Conservation (phyloP, 2,888 invertebrate genomes). For the Amblyjoppa fuscipennis region DNA sequence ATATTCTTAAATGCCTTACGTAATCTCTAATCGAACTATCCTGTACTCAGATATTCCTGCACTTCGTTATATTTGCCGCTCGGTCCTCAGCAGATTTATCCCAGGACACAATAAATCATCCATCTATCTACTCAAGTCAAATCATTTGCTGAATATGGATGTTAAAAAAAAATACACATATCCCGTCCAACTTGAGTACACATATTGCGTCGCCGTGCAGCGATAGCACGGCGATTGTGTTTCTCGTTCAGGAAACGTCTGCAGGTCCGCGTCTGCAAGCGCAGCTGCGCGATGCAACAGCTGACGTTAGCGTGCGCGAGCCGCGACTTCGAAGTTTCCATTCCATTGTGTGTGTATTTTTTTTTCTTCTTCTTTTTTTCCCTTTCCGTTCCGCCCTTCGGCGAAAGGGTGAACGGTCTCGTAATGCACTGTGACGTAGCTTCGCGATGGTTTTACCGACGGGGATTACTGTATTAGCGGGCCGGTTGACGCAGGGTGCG, state of each 20-base stretch:
- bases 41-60: no score
- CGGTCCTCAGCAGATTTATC: no score
- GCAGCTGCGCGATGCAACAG: conserved; percentile 80
- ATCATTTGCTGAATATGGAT: no score
- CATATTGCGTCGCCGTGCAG: neutral
- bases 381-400: conserved; percentile 32
- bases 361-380: neutral
- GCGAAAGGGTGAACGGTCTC: conserved; percentile 36
- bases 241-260: conserved; percentile 9
- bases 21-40: no score
- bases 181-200: neutral
- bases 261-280: conserved; percentile 34
- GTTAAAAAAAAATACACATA: no score
- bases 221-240: conserved; percentile 3
- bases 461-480: conserved; percentile 39
- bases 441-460: conserved; percentile 12
- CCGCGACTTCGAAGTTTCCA: conserved; percentile 67
- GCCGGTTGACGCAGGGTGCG: conserved; percentile 44
- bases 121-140: no score
- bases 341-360: conserved; percentile 45
- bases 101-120: no score
- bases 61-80: no score
- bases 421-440: conserved; percentile 22
- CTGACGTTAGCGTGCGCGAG: conserved; percentile 72
- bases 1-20: no score